These are phyloP conservation scores for Cheirogaleus major DNA, from an alignment of 2,797 vertebrate genomes.

Conservation along the genomic window DNA sequence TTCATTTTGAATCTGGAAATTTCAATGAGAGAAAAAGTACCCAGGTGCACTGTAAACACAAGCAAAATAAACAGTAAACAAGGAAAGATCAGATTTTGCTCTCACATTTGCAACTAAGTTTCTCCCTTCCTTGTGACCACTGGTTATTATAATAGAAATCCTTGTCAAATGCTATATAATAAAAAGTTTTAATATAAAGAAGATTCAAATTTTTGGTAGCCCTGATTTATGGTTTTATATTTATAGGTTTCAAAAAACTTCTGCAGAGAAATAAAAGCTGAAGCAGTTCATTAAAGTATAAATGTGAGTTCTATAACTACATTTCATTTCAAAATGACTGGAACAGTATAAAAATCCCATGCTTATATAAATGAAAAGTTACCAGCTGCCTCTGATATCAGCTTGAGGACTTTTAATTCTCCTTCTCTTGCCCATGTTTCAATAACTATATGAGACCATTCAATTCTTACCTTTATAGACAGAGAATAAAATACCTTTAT, in stretches of 20 bases:
- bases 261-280: slow-evolving; percentile 3
- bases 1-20: neutral
- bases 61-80: neutral
- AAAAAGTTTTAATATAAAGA: neutral
- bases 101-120: neutral
- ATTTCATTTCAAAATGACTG: slow-evolving; percentile 36
- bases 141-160: neutral
- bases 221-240: neutral
- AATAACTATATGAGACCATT: slow-evolving; percentile 26
- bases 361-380: slow-evolving; percentile 61
- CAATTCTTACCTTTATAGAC: slow-evolving; percentile 43
- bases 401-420: slow-evolving; percentile 8
- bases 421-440: neutral
- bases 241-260: slow-evolving; percentile 15
- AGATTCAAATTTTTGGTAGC: neutral
- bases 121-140: neutral
- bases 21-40: neutral
- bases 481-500: slow-evolving; percentile 91
- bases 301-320: slow-evolving; percentile 50
- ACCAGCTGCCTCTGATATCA: neutral
- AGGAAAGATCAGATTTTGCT: neutral
- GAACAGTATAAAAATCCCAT: slow-evolving; percentile 32
- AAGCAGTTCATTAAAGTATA: neutral
- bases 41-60: neutral
- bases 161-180: neutral